These are phyloP conservation scores for Addax nasomaculatus DNA, from an alignment of 2,113 vertebrate species.

Conservation along the genomic window DNA sequence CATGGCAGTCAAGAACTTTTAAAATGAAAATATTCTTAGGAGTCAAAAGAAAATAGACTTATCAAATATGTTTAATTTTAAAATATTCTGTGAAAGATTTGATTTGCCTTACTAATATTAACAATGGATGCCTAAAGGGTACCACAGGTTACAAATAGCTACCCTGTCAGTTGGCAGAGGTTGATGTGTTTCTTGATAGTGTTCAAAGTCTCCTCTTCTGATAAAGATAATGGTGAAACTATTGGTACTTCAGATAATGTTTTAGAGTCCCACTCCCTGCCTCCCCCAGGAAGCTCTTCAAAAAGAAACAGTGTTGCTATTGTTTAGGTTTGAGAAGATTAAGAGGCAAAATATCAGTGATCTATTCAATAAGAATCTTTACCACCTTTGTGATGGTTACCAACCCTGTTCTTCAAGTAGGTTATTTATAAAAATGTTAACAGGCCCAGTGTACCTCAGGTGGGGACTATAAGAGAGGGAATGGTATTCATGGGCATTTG, in stretches of 20 bases:
- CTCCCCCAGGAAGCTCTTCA: background rate
- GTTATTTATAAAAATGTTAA: background rate
- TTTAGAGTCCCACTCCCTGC: background rate
- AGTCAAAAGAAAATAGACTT: constrained; percentile 10
- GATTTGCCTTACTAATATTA: background rate
- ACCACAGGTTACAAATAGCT: background rate
- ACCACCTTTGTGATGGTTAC: background rate
- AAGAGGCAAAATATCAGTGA: background rate
- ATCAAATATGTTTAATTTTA: constrained; percentile 14
- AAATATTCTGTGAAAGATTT: constrained; percentile 6
- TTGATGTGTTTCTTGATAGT: background rate
- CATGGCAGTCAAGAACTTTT: background rate
- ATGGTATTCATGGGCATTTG: background rate
- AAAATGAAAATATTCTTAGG: background rate
- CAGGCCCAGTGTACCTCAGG: background rate
- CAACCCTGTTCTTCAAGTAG: background rate
- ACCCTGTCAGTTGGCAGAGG: background rate
- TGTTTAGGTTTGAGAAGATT: background rate
- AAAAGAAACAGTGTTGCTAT: background rate
- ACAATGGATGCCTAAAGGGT: background rate
- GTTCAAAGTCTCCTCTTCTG: background rate
- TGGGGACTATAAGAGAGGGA: background rate
- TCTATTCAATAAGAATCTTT: background rate
- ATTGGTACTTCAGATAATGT: background rate
- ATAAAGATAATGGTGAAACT: background rate